Base-by-base conservation (phyloP, 2,797 vertebrate genomes). In the Avahi laniger region DNA sequence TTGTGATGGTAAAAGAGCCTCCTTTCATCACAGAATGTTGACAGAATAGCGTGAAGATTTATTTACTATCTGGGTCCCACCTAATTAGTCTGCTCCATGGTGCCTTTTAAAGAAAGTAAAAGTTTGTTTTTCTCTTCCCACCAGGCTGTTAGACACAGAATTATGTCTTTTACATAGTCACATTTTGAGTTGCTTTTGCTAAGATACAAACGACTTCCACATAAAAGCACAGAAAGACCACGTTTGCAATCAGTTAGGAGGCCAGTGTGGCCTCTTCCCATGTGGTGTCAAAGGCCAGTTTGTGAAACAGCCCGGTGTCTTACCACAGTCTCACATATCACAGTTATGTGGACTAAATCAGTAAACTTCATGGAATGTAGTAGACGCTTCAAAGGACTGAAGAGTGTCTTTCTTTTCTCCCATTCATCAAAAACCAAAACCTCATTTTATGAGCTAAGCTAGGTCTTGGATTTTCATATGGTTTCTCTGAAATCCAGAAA, bases 401-500 rank as follows among this genome's bases (percentile, higher is more conserved):
- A 28, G 35, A 57, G 35, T 28, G 2, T 12, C 20, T 79, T 38
- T 67, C 80, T 83, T 50, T 43, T 22, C 90, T 57, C 67, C n/a
- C 48, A 28, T 96, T 92, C 88, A 41, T 78, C 88, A 89, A 75
- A 96, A 90, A 89, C 20, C 4, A 43, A 96, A 91, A 50, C 90
- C 73, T 96, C 69, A 65, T 82, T 91, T 96, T 81, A 76, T 48
- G 69, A 88, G 86, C 79, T 93, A 93, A 94, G 72, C 79, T 35
- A 1, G 57, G 57, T 76, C 89, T 96, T 93, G 86, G 70, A 93
- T 96, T 96, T 96, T 85, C 89, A 61, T 73, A 67, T 70, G 26
- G 35, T 90, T 96, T 90, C 95, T 95, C 87, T 94, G 76, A 91
- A 96, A 93, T 90, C 46, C 81, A 96, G 69, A 95, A 80, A 92